Conservation (phyloP, 2,113 vertebrate species). For the Dromas ardeola region DNA sequence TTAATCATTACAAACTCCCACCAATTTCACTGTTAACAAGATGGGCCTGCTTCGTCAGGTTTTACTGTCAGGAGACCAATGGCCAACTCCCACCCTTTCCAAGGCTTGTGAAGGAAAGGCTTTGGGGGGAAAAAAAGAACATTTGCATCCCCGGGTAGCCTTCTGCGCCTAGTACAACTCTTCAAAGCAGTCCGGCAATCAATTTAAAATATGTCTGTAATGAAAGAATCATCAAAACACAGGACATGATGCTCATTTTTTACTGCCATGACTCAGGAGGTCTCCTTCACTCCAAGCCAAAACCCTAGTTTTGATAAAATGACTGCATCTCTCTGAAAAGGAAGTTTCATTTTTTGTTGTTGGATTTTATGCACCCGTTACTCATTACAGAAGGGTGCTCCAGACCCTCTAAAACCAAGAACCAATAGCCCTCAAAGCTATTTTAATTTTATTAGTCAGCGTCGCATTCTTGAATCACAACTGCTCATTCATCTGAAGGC, state of each 20-base stretch:
- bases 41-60: neutral
- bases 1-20: neutral
- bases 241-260: neutral
- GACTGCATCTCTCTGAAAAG: neutral
- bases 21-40: neutral
- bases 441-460: neutral
- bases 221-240: neutral
- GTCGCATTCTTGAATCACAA: neutral
- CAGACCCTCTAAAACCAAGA: neutral
- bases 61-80: neutral
- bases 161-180: neutral
- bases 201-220: neutral
- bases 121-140: neutral
- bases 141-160: neutral
- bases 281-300: neutral
- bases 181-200: neutral
- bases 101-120: neutral
- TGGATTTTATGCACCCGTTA: neutral
- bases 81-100: neutral
- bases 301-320: neutral
- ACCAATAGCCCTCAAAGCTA: neutral
- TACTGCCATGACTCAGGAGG: neutral
- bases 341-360: neutral
- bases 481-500: neutral
- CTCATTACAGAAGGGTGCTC: neutral